Base-by-base conservation (phyloP, 1,140 invertebrate species). In the Drosophila albomicans region DNA sequence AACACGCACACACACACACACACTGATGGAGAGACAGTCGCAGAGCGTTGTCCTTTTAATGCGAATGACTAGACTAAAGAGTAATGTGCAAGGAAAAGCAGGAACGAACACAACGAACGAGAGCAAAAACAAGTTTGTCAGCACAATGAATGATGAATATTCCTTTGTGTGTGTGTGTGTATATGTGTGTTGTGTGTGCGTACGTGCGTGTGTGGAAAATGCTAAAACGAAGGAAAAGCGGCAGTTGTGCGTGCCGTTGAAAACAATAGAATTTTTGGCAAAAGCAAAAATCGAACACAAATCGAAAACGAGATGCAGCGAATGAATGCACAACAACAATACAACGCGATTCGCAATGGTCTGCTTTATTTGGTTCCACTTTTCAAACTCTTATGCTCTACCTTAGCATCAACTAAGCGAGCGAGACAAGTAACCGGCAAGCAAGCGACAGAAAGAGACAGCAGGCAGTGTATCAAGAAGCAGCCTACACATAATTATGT, bases 1-100 rank as follows among this genome's bases (percentile, higher is more conserved):
- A 46, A 78, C 45, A 57, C 28, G 35, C 38, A 45, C 48, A 54
- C 66, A 45, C 35, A 69, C 32, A 48, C 11, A 59, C 48, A 58
- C 61, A 63, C 73, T 52, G 48, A 43, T 25, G 57, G 48, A 54
- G 38, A 66, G 61, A 81, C 65, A 66, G 49, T 49, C 68, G 58
- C 46, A 90, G 85, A 90, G 85, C 85, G 85, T 89, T 89, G 85
- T 89, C 85, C 85, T 89, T 89, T 89, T 89, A 89, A 89, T 88
- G 84, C 84, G 84, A 88, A 86, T 81, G 82, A 79, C 80, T 65
- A 63, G 65, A 68, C 56, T 38, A 87, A 86, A 88, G 85, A 80
- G 82, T 75, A 88, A 87, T 88, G 80, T 77, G 57, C 59, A 72
- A 84, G 71, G 63, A 89, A 89, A 88, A 81, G 38, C 62, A 81